These are phyloP conservation scores for Allacma fusca DNA, from an alignment of 2,888 invertebrate genomes.

Conservation along the genomic window DNA sequence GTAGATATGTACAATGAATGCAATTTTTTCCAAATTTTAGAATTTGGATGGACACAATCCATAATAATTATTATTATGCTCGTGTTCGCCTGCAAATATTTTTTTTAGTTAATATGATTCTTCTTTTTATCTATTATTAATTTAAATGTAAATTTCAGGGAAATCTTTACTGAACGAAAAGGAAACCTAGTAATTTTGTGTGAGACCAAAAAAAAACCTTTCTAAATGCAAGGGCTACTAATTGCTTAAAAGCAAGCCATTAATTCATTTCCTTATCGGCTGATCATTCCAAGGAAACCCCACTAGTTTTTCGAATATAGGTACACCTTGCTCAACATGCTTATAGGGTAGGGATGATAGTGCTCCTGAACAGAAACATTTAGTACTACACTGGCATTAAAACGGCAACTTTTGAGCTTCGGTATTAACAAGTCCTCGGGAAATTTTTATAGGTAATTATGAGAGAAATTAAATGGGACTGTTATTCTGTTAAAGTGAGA, in stretches of 20 bases:
- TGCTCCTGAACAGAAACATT: too few species aligned
- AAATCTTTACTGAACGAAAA: too few species aligned
- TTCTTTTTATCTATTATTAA: too few species aligned
- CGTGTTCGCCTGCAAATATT: too few species aligned
- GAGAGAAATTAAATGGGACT: not conserved
- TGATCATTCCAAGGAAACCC: not conserved
- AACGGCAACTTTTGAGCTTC: too few species aligned
- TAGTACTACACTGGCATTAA: too few species aligned
- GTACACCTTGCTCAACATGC: not conserved
- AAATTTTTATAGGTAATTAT: conserved; percentile 2
- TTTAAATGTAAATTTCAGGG: too few species aligned
- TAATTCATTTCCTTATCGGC: not conserved
- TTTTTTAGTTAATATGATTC: too few species aligned
- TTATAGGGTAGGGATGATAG: not conserved
- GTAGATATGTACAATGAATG: too few species aligned
- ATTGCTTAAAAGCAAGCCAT: conserved; percentile 20
- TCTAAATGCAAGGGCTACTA: not conserved
- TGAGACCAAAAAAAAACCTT: not conserved
- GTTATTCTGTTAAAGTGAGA: not conserved
- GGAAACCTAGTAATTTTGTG: not conserved
- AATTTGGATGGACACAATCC: too few species aligned
- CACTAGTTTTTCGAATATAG: conserved; percentile 15
- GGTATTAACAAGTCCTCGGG: not conserved
- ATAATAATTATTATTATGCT: too few species aligned
- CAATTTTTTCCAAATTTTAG: too few species aligned